Evolutionary conservation across 2,888 invertebrate genomes (phyloP).

Genomic region (Eupithecia subumbrata): DNA sequence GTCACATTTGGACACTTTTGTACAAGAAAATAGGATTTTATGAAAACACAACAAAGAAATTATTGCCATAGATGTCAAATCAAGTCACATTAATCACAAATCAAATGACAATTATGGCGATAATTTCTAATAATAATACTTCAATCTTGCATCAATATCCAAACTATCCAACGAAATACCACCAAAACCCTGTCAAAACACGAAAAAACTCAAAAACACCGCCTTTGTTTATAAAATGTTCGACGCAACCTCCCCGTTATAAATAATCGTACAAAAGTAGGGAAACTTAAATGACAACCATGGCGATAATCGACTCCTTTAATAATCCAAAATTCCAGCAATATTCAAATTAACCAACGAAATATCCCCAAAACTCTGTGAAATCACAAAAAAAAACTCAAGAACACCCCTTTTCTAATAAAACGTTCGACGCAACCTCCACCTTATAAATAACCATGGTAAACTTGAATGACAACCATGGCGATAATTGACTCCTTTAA

Average conservation of each 20-base stretch:
- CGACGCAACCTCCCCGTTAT: constrained; percentile 19
- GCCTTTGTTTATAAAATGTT: constrained; percentile 31
- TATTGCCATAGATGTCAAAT: too few species aligned
- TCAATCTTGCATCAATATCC: neutral
- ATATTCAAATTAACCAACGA: too few species aligned
- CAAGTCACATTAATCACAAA: too few species aligned
- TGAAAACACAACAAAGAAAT: too few species aligned
- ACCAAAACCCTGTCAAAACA: too few species aligned
- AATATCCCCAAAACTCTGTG: too few species aligned
- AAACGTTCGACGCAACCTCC: constrained; percentile 32
- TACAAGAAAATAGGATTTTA: neutral
- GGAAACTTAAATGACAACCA: too few species aligned
- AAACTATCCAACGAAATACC: too few species aligned
- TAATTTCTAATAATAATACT: too few species aligned
- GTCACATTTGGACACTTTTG: neutral
- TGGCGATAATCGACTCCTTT: too few species aligned
- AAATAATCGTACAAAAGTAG: constrained; percentile 36
- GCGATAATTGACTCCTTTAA: neutral
- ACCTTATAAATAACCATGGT: constrained; percentile 26
- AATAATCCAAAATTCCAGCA: too few species aligned
- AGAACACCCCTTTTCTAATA: constrained; percentile 12
- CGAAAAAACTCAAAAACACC: neutral
- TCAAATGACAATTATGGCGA: too few species aligned
- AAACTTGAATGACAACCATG: constrained; percentile 27
- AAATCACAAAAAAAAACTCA: neutral